Evolutionary conservation across 2,888 invertebrate species (phyloP).

Genomic region (Caenorhabditis virilis): DNA sequence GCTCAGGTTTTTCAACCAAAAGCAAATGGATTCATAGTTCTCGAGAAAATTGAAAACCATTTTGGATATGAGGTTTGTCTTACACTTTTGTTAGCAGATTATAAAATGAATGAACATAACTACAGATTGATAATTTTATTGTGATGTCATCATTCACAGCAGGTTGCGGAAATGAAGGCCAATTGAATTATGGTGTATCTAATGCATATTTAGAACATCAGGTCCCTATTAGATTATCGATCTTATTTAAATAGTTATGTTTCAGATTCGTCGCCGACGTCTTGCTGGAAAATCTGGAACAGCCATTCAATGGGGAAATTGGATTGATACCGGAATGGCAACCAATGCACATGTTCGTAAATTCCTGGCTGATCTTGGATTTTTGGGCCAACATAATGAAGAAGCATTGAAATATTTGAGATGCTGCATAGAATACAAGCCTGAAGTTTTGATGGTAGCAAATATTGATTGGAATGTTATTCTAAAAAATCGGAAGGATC

Average conservation of each 20-base stretch:
- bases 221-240: conserved; percentile 6
- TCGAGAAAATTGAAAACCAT: conserved; percentile 42
- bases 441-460: conserved; percentile 51
- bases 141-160: conserved; percentile 62
- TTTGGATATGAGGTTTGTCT: conserved; percentile 32
- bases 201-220: conserved; percentile 56
- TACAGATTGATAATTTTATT: conserved; percentile 47
- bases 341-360: conserved; percentile 41
- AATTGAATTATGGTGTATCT: conserved; percentile 60
- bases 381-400: conserved; percentile 53
- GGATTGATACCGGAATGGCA: conserved; percentile 65
- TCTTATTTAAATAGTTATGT: conserved; percentile 2
- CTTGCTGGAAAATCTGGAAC: conserved; percentile 35
- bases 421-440: conserved; percentile 46
- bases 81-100: too few species aligned
- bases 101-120: too few species aligned
- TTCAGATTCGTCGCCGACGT: conserved; percentile 19
- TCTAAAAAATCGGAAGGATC: conserved; percentile 49
- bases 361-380: conserved; percentile 50
- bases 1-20: conserved; percentile 56
- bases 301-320: conserved; percentile 65
- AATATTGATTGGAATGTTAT: conserved; percentile 58
- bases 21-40: conserved; percentile 38
- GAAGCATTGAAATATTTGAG: conserved; percentile 55
- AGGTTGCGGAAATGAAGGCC: conserved; percentile 62